Evolutionary conservation across 2,888 invertebrate species (phyloP).

Genomic region (Drosophila multiciliata): DNA sequence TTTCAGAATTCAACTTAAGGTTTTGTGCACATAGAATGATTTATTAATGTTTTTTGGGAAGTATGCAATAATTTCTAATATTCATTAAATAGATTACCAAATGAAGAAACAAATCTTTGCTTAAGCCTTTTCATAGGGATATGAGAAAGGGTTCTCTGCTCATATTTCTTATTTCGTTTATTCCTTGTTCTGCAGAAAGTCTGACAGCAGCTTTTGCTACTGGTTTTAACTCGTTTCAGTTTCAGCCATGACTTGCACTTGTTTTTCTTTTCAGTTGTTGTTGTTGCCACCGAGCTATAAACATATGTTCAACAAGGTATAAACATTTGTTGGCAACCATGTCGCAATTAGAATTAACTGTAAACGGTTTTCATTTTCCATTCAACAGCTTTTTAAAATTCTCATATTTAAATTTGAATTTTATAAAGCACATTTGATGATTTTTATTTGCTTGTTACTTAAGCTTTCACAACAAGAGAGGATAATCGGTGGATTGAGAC

Average conservation of each 20-base stretch:
- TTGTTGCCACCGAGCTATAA: slow-evolving; percentile 62
- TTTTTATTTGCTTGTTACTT: slow-evolving; percentile 64
- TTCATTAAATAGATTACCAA: neutral
- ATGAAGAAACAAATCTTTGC: neutral
- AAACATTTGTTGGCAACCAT: slow-evolving; percentile 73
- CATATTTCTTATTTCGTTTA: neutral
- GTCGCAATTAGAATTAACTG: slow-evolving; percentile 62
- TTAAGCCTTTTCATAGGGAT: neutral
- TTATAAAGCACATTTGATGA: slow-evolving; percentile 67
- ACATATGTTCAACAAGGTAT: slow-evolving; percentile 73
- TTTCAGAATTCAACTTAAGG: neutral
- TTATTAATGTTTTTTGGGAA: neutral
- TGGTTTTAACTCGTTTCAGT: neutral
- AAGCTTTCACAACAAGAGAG: slow-evolving; percentile 14
- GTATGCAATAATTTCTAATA: neutral
- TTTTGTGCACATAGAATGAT: neutral
- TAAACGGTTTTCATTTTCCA: slow-evolving; percentile 12
- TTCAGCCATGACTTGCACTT: neutral
- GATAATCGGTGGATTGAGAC: neutral
- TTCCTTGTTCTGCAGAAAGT: neutral
- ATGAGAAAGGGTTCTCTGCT: neutral
- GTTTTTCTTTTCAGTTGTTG: slow-evolving; percentile 16
- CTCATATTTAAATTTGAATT: slow-evolving; percentile 76
- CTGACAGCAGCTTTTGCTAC: slow-evolving; percentile 4
- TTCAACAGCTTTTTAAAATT: neutral